Evolutionary conservation across 2,888 invertebrate genomes (phyloP).

Genomic region (Tanypteryx hageni): DNA sequence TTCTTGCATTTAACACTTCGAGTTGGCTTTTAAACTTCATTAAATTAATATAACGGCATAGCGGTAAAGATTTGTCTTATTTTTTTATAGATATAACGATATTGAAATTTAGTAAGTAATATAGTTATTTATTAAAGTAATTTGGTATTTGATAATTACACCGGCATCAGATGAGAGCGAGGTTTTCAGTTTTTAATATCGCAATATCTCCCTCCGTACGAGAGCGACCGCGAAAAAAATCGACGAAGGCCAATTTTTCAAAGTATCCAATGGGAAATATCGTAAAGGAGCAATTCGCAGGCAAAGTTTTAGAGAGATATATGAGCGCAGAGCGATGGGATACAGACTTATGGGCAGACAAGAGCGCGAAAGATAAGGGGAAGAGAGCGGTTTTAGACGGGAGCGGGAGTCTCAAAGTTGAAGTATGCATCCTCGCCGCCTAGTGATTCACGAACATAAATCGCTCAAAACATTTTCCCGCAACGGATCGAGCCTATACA

Average conservation of each 20-base stretch:
- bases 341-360: neutral
- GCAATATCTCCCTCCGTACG: neutral
- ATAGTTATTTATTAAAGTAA: no score
- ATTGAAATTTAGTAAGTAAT: no score
- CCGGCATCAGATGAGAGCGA: no score
- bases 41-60: no score
- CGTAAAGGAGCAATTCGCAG: neutral
- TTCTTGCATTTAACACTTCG: no score
- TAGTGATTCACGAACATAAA: neutral
- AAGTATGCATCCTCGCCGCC: neutral
- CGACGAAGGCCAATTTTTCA: slow-evolving; percentile 4
- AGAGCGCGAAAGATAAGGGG: neutral
- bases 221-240: neutral
- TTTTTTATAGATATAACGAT: no score
- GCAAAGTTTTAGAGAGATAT: neutral
- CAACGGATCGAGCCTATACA: neutral
- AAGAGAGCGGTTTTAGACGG: neutral
- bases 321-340: no score
- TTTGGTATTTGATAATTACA: no score
- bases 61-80: no score
- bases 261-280: neutral
- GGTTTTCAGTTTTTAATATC: neutral
- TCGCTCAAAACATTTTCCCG: neutral
- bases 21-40: no score
- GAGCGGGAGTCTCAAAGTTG: neutral